Evolutionary conservation across 2,888 invertebrate genomes (phyloP), one percentile per base, ranked within the genome.

Genomic region (Heliconius cydno): DNA sequence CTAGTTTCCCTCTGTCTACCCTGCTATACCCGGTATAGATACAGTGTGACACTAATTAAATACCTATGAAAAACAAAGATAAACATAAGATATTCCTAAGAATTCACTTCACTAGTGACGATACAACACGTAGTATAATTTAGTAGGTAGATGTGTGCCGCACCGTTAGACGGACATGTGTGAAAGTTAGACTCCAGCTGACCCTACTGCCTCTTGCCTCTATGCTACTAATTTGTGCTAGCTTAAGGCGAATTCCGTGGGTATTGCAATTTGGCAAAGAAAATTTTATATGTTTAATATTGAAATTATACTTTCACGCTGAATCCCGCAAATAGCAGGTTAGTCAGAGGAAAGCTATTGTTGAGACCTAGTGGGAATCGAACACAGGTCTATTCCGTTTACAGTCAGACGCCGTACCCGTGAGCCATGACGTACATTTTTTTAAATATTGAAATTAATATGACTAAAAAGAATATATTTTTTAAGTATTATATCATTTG

Each of bases 131-230:
- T 82, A 80, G 73, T 78, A 77, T 81, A 82, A 82, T 82, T 82
- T 82, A 81, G 82, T 80, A 81, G 80, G 82, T 80, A 81, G 79
- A 87, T 85, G 86, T 87, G 81, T 86, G 87, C 83, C 87, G 85
- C 81, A 86, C 87, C 86, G 87, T 87, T 87, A 87, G 80, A 71
- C 81, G 76, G 77, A 78, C 84, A 82, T 84, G 84, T 86, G 87
- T 87, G 87, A 87, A 87, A 87, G 87, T 86, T 79, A 73, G 74
- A n/a, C 67, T 68, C 67, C 76, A 70, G 68, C 74, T 75, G 74
- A 75, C 79, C 74, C 46, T 79, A 79, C 74, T 38, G 12, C 10
- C 60, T 67, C 9, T 73, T 38, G 19, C 9, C 60, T 67, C 9
- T 73, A 38, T 34, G n/a, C 52, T 72, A 72, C 25, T 57, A 73